These are phyloP conservation scores for Phalangium opilio DNA, from an alignment of 2,888 invertebrate species.

Conservation along the genomic window DNA sequence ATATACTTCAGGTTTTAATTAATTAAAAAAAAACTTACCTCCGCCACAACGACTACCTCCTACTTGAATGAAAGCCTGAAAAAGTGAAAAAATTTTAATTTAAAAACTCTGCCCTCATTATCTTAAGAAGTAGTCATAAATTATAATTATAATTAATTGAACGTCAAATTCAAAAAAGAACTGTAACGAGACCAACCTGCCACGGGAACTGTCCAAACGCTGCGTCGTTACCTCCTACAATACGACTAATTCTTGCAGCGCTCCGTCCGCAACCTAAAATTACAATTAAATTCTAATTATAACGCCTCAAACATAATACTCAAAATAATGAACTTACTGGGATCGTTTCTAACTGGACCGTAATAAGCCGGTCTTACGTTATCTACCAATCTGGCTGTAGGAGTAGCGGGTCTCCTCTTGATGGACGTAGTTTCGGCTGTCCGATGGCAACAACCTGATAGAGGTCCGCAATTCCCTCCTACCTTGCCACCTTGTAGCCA, in stretches of 20 bases:
- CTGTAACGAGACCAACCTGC: slow-evolving; percentile 47
- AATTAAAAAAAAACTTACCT: slow-evolving; percentile 27
- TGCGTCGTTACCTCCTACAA: slow-evolving; percentile 80
- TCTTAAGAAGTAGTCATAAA: no score
- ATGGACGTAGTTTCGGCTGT: slow-evolving; percentile 18
- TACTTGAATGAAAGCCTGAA: slow-evolving; percentile 73
- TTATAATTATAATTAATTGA: no score
- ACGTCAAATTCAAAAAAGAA: no score
- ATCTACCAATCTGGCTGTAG: slow-evolving; percentile 12
- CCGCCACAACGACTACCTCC: slow-evolving; percentile 89
- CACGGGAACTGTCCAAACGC: slow-evolving; percentile 89
- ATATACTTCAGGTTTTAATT: no score
- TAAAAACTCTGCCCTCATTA: no score
- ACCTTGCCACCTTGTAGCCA: slow-evolving; percentile 22
- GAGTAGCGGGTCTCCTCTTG: slow-evolving; percentile 10
- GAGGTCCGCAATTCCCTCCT: slow-evolving; percentile 21
- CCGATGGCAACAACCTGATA: slow-evolving; percentile 21
- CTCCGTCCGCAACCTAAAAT: slow-evolving; percentile 72
- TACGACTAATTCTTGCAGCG: slow-evolving; percentile 44
- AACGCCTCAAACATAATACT: no score
- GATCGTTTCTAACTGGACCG: slow-evolving; percentile 59
- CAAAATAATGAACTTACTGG: slow-evolving; percentile 55
- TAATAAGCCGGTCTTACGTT: slow-evolving; percentile 38
- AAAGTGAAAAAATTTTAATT: no score
- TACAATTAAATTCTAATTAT: neutral